Base-by-base conservation (phyloP, 2,888 invertebrate genomes). In the Catotricha subobsoleta region DNA sequence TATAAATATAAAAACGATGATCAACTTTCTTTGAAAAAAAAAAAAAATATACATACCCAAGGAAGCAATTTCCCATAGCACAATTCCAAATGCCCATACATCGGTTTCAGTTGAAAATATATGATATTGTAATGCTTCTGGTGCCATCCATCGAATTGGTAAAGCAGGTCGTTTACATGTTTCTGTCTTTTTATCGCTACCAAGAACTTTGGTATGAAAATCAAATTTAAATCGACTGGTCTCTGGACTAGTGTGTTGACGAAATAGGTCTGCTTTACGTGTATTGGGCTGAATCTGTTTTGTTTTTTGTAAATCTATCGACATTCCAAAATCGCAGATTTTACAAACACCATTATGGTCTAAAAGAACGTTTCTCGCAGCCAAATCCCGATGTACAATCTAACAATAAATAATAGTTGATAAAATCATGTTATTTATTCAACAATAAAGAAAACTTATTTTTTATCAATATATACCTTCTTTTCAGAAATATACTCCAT, bases 261-360 rank as follows among this genome's bases (percentile, higher is more conserved):
- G 53, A 44, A 55, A 43, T 8, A 56, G 47, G 34, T 59, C 56
- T 39, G 43, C 29, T 43, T 47, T 47, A 37, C 46, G 45, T 12
- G 44, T 43, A 1, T 47, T 47, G n/a, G 61, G 55, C 56, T 54
- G 48, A 44, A 50, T 44, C 53, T 54, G 44, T 41, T 44, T 46
- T 8, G 54, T 52, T 16, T 52, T 54, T 44, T 62, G 71, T 58
- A 66, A 71, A 48, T 72, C 74, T 42, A 84, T 68, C 10, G 84
- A 84, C 75, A 86, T 80, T 43, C 86, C 86, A 59, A 86, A 87
- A 66, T 86, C 86, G 2, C 84, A 83, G 47, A 87, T 81, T 67
- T 87, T 87, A 60, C 84, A 84, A 44, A 81, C 69, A 56, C 84
- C 84, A 60, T 83, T 82, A 60, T 83, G 81, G 57, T 81, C 82